Base-by-base conservation (phyloP, 2,113 vertebrate genomes). In the Neolamprologus toae region DNA sequence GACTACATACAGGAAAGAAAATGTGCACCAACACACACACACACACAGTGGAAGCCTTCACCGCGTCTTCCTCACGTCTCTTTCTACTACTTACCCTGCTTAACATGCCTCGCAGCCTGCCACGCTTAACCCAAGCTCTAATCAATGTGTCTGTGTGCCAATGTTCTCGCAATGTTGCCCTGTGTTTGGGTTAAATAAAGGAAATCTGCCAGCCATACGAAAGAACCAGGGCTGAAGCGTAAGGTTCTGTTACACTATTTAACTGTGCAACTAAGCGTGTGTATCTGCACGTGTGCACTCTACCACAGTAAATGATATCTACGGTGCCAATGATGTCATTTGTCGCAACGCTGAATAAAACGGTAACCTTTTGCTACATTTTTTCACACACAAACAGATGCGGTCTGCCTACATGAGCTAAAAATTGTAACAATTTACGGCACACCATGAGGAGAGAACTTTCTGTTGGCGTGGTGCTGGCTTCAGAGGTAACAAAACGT, bases 161-260 rank as follows among this genome's bases (percentile, higher is more conserved):
- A 89, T 95, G 95, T 93, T 93, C 94, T 92, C 85, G 90, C 92
- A 94, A 93, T 89, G 84, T 85, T 95, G 92, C 90, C 85, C 86
- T 84, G 89, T 94, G 94, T 95, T 95, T 95, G 94, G 94, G 95
- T 95, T 96, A 96, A 96, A 95, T 95, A 95, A 96, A 95, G 91
- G 92, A 94, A 95, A 93, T 94, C 94, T 95, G 91, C 90, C 91
- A 92, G 93, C 95, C 95, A 95, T 95, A 95, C 88, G 82, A 94
- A 96, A 95, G 87, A 78, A 90, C 92, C 57, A 35, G 51, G 61
- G 89, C 81, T 87, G 84, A 91, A 83, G 89, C 86, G 89, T 87
- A 93, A 92, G 94, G 87, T 92, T 92, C 78, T 80, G 91, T 90
- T 93, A 90, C 91, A 93, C 95, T 92, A 84, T 94, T 93, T 94